A percentile compares a stretch with the other conserved stretches of the same genome.
phyloP scores from a whole-genome alignment of 2,113 vertebrate species.

The Glaucidium brasilianum region DNA sequence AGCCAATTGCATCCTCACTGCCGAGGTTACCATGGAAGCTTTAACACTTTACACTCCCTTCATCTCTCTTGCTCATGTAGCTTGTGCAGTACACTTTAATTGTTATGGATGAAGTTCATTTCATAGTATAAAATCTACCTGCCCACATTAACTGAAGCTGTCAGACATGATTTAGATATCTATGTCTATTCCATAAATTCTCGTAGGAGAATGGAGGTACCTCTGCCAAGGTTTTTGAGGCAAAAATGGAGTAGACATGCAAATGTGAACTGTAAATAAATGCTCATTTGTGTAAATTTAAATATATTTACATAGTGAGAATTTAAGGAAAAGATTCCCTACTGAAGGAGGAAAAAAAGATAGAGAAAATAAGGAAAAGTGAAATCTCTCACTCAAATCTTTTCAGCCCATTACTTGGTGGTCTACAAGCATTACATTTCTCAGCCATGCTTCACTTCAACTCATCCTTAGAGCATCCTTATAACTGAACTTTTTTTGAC shows the following conservation, averaged over 20 bases:
- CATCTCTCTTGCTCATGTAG: neutral
- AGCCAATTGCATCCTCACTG: conserved; percentile 64
- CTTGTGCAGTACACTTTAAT: conserved; percentile 54
- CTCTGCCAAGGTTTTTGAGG: conserved; percentile 1
- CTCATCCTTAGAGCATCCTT: neutral
- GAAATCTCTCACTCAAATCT: neutral
- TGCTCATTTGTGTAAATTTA: neutral
- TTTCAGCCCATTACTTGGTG: neutral
- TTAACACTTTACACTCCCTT: conserved; percentile 20
- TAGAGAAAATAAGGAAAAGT: neutral
- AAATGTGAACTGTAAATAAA: neutral
- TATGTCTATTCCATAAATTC: conserved; percentile 42
- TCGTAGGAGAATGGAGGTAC: conserved; percentile 18
- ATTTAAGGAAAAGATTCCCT: neutral
- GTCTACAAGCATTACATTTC: neutral
- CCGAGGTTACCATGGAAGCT: conserved; percentile 76
- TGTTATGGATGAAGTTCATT: conserved; percentile 67
- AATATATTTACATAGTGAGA: neutral
- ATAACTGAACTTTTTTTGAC: neutral
- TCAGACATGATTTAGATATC: conserved; percentile 61
- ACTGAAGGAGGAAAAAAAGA: neutral
- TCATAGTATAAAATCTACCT: conserved; percentile 60
- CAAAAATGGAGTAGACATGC: neutral
- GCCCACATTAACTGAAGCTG: conserved; percentile 52
- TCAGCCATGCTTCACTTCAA: neutral